phyloP scores from a whole-genome alignment of 2,888 invertebrate genomes.

The Carpatolechia fugitivella region DNA sequence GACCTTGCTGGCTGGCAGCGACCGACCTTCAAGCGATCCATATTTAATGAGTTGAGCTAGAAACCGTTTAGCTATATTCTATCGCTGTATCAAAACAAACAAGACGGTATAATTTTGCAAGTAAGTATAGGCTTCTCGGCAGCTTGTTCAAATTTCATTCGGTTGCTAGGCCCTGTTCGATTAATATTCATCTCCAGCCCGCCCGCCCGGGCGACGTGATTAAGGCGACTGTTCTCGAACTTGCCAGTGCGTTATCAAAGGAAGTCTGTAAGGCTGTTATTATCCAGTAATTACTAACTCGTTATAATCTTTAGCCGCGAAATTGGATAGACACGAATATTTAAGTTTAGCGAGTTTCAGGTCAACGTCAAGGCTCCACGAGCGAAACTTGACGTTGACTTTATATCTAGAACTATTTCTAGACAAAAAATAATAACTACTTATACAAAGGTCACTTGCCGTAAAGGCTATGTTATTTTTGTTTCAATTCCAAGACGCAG shows the following conservation, averaged over 20 bases:
- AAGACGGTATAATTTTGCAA: slow-evolving; percentile 10
- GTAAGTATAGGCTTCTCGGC: neutral
- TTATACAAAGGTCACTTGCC: neutral
- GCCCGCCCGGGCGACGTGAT: neutral
- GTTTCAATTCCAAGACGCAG: slow-evolving; percentile 1
- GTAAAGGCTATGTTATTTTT: neutral
- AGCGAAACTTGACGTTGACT: no score
- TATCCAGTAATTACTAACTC: slow-evolving; percentile 3
- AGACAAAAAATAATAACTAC: neutral
- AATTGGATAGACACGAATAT: neutral
- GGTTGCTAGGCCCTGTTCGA: slow-evolving; percentile 6
- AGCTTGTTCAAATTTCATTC: slow-evolving; percentile 4
- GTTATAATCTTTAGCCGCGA: neutral
- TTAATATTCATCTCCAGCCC: slow-evolving; percentile 8
- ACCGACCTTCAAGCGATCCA: slow-evolving; percentile 61
- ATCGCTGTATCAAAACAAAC: slow-evolving; percentile 26
- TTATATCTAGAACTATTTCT: neutral
- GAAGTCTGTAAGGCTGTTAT: slow-evolving; percentile 5
- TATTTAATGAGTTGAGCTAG: slow-evolving; percentile 52
- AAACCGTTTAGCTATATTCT: slow-evolving; percentile 17
- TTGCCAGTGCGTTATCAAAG: slow-evolving; percentile 11
- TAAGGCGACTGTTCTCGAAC: slow-evolving; percentile 10
- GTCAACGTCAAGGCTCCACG: neutral
- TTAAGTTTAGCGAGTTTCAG: neutral
- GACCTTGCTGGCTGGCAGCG: slow-evolving; percentile 63